A percentile compares a stretch with the other conserved stretches of the same genome.
Conservation (phyloP, 2,888 invertebrate genomes). For the Meiosimyza decipiens region DNA sequence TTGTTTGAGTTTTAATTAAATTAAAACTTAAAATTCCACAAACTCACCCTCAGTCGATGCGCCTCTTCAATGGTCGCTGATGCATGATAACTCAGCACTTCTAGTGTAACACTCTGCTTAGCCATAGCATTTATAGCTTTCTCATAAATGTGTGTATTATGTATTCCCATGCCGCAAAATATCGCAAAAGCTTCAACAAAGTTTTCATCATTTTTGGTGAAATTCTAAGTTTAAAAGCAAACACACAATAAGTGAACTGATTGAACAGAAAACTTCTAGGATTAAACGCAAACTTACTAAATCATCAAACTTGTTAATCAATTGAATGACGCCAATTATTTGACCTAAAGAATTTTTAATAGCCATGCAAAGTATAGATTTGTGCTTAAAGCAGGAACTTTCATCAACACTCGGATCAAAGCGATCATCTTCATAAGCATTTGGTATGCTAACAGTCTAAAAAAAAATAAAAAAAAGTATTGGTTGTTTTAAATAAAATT, state of each 20-base stretch:
- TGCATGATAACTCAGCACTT: constrained; percentile 93
- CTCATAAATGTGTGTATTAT: constrained; percentile 97
- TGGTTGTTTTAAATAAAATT: not conserved
- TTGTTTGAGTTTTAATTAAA: not conserved
- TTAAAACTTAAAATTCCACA: not conserved
- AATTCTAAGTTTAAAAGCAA: constrained; percentile 67
- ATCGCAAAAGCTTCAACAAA: constrained; percentile 97
- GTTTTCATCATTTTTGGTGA: constrained; percentile 96
- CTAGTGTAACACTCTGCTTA: constrained; percentile 94
- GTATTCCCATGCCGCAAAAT: constrained; percentile 97
- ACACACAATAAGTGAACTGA: not conserved
- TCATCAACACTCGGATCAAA: constrained; percentile 91
- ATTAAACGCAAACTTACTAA: constrained; percentile 66
- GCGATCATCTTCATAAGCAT: constrained; percentile 87
- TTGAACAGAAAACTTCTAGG: not conserved
- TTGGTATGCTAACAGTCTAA: constrained; percentile 90
- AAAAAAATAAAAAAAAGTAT: not conserved
- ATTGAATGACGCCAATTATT: constrained; percentile 92
- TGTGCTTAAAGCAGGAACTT: constrained; percentile 84
- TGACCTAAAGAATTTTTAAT: constrained; percentile 92
- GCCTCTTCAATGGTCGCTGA: constrained; percentile 92
- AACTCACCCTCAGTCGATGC: constrained; percentile 82
- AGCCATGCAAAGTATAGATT: constrained; percentile 93
- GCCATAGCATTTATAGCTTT: constrained; percentile 96
- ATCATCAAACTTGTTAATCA: constrained; percentile 93